Evolutionary conservation across 2,888 invertebrate species (phyloP).

Genomic region (Drosophila subquinaria): DNA sequence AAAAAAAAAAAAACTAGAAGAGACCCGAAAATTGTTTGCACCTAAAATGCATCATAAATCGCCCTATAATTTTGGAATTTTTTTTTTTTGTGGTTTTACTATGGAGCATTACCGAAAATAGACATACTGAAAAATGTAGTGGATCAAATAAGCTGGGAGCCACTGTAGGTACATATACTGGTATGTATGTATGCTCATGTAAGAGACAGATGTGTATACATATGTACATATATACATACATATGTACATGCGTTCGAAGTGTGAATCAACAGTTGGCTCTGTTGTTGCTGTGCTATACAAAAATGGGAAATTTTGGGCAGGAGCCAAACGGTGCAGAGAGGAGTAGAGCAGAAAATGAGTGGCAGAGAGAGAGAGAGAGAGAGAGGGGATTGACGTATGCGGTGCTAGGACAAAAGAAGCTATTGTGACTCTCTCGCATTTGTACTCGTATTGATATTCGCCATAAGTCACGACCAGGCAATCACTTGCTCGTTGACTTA

Average conservation of each 20-base stretch:
- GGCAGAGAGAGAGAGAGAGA: background rate
- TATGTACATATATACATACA: background rate
- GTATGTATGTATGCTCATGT: background rate
- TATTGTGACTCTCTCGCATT: constrained; percentile 31
- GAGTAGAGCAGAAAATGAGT: background rate
- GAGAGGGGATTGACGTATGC: background rate
- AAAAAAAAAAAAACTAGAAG: too few relatives aligned
- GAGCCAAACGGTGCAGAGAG: background rate
- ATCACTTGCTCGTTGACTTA: constrained; percentile 42
- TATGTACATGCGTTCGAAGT: background rate
- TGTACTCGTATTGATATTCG: constrained; percentile 43
- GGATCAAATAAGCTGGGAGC: too few relatives aligned
- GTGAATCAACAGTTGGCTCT: constrained; percentile 58
- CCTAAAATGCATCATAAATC: too few relatives aligned
- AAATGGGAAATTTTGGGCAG: constrained; percentile 16
- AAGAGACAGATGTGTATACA: background rate
- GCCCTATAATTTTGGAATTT: too few relatives aligned
- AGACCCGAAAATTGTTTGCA: too few relatives aligned
- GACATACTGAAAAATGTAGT: too few relatives aligned
- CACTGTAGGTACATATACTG: constrained; percentile 9
- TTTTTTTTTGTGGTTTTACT: too few relatives aligned
- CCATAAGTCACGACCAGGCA: constrained; percentile 70
- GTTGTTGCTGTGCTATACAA: constrained; percentile 20
- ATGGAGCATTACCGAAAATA: too few relatives aligned
- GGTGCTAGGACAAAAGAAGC: constrained; percentile 24